These are phyloP conservation scores for Ommatoiulus sabulosus DNA, from an alignment of 2,888 invertebrate species.

Conservation along the genomic window DNA sequence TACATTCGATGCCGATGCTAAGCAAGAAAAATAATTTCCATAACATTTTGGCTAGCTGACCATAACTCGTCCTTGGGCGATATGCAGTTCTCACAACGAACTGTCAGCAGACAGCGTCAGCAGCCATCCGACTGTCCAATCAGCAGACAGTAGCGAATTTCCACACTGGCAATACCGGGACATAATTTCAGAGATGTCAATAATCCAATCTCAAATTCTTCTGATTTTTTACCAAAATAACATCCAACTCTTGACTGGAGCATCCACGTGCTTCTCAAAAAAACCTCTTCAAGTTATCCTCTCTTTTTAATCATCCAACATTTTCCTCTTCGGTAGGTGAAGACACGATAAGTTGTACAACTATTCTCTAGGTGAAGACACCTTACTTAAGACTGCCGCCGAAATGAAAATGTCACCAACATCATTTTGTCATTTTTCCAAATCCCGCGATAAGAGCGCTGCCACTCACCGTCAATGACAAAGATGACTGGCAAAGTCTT, in stretches of 20 bases:
- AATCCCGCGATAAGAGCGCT: not conserved
- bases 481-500: conserved; percentile 3
- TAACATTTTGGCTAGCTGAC: not conserved
- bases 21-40: not conserved
- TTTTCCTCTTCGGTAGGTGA: no score
- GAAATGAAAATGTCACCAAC: not conserved
- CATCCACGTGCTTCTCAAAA: no score
- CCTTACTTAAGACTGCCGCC: not conserved
- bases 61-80: not conserved
- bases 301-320: no score
- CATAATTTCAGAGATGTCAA: not conserved
- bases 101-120: not conserved
- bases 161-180: no score
- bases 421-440: not conserved
- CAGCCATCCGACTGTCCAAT: not conserved
- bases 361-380: no score
- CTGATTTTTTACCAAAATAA: no score
- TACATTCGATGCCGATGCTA: not conserved
- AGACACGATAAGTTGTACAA: no score
- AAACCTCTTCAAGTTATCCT: no score
- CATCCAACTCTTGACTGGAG: no score
- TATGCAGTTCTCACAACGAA: not conserved
- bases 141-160: no score
- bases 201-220: not conserved
- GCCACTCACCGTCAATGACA: not conserved